Evolutionary conservation across 2,797 vertebrate genomes (phyloP).

Genomic region (Spinus olivaceus): DNA sequence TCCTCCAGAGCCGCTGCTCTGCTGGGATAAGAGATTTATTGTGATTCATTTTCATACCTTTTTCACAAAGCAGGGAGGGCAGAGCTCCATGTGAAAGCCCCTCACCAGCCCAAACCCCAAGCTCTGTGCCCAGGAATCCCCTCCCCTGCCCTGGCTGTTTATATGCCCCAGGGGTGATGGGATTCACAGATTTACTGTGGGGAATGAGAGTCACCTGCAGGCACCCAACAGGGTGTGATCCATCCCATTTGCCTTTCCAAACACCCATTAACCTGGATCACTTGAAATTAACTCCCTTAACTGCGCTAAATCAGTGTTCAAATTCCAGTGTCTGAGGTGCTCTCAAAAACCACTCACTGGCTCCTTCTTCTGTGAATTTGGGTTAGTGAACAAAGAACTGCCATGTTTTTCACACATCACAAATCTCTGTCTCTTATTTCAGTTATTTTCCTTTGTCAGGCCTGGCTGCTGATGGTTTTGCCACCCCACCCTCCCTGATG

Average conservation of each 20-base stretch:
- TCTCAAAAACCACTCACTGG: neutral
- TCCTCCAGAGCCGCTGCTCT: fast-evolving
- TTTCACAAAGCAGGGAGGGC: fast-evolving
- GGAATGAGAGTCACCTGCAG: neutral
- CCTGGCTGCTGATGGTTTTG: neutral
- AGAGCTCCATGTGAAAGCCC: fast-evolving
- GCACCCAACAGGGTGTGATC: neutral
- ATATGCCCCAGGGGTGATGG: neutral
- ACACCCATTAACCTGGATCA: neutral
- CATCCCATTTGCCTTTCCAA: neutral
- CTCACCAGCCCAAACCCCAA: fast-evolving
- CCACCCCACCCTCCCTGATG: fast-evolving
- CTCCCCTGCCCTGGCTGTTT: fast-evolving
- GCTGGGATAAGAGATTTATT: fast-evolving
- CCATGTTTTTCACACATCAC: neutral
- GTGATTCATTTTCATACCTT: fast-evolving
- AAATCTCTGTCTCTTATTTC: neutral
- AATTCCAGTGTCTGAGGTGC: neutral
- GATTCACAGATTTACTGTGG: neutral
- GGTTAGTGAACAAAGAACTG: neutral
- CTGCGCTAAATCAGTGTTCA: neutral
- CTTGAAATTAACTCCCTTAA: neutral
- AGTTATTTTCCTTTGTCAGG: neutral
- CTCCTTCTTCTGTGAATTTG: neutral
- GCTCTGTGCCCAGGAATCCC: fast-evolving